A percentile compares a stretch with the other conserved stretches of the same genome.
phyloP scores from a whole-genome alignment of 2,113 vertebrate species.

The Dissostichus mawsoni region DNA sequence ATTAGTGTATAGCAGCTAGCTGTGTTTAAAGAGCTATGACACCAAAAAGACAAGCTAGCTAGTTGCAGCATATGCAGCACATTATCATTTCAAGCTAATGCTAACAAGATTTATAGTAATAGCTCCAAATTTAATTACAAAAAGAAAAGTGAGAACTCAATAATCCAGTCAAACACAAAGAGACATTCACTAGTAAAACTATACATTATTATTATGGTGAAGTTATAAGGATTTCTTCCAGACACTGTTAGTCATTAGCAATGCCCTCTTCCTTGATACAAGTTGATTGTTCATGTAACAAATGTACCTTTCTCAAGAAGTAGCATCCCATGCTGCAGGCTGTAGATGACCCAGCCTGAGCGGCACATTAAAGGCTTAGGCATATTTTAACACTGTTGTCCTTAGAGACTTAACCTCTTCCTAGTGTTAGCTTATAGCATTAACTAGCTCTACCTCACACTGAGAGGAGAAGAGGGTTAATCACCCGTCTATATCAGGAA shows the following conservation, averaged over 20 bases:
- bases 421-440: conserved; percentile 60
- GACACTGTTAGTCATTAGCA: no score
- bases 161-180: no score
- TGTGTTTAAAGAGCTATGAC: conserved; percentile 24
- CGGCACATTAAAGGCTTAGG: neutral
- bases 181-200: no score
- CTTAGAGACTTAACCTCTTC: neutral
- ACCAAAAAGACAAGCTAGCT: neutral
- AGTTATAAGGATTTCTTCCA: no score
- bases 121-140: neutral
- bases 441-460: conserved; percentile 49
- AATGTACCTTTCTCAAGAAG: neutral
- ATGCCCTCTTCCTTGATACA: no score
- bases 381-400: neutral
- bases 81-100: neutral
- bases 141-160: neutral
- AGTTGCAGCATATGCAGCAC: neutral
- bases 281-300: no score
- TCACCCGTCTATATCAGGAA: conserved; percentile 74
- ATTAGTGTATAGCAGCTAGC: neutral
- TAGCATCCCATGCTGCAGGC: neutral
- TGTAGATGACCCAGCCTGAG: neutral
- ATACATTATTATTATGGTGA: neutral
- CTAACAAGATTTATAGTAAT: neutral
- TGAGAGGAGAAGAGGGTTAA: conserved; percentile 60